A percentile compares a stretch with the other conserved stretches of the same genome.
Conservation (phyloP, 2,888 invertebrate species). For the Cremastinae sp. region DNA sequence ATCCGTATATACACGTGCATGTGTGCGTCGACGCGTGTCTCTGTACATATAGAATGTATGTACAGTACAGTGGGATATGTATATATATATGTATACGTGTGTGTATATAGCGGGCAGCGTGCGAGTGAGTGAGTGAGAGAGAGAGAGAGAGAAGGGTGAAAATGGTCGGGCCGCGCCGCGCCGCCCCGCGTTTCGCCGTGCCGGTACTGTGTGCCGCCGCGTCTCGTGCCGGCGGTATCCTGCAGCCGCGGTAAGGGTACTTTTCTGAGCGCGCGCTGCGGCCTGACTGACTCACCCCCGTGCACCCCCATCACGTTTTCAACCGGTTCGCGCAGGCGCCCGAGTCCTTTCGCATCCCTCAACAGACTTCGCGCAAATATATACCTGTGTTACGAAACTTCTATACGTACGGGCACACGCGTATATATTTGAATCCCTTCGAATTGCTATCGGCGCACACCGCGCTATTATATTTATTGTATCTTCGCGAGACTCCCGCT, state of each 20-base stretch:
- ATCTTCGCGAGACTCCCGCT: constrained; percentile 64
- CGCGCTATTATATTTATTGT: constrained; percentile 59
- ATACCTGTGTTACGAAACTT: constrained; percentile 14
- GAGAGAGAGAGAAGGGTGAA: constrained; percentile 47
- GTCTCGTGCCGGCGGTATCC: constrained; percentile 60
- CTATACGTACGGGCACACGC: constrained; percentile 34
- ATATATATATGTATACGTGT: not conserved
- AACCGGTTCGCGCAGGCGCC: constrained; percentile 61
- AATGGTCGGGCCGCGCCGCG: constrained; percentile 44
- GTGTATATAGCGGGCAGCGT: constrained; percentile 10
- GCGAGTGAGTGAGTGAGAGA: constrained; percentile 24
- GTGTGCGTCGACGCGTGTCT: not conserved
- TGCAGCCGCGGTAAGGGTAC: constrained; percentile 75
- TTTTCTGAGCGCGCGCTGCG: constrained; percentile 80
- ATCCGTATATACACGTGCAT: constrained; percentile 8
- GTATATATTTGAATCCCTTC: constrained; percentile 31
- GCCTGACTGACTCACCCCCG: constrained; percentile 80
- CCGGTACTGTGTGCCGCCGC: constrained; percentile 45
- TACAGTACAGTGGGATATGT: no score
- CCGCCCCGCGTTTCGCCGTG: constrained; percentile 45
- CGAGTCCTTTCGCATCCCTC: constrained; percentile 55
- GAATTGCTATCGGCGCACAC: constrained; percentile 48
- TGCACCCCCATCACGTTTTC: constrained; percentile 68
- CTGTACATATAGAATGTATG: no score
- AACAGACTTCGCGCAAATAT: constrained; percentile 14